Evolutionary conservation across 2,888 invertebrate genomes (phyloP), one percentile per base, ranked within the genome.

Genomic region (Nephrotoma flavescens): DNA sequence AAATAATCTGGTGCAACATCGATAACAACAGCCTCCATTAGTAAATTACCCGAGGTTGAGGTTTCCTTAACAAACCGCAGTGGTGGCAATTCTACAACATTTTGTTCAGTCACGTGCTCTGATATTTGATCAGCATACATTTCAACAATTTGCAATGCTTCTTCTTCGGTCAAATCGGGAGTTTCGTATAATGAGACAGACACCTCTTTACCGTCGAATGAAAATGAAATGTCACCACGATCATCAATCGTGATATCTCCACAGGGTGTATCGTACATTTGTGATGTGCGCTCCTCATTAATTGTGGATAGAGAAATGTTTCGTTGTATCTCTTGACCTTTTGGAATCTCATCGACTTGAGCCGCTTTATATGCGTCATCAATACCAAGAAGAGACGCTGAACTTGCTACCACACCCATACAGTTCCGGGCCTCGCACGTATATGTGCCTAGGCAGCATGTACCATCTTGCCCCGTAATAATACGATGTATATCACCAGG

Each of bases 111-210:
- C 86, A 97, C 95, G 90, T 97, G 96, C 92, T 97, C 97, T 0
- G 97, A 97, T 87, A 97, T 93, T 91, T 97, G 97, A 90, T 97
- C 97, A 0, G 97, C 97, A 90, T 97, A 97, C 97, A 97, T 97
- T 93, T 97, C 97, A 0, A 97, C 96, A 89, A 97, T 97, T 92
- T 97, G 96, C 45, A 97, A 92, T 0, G 97, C 97, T 92, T 97
- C 97, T 91, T 97, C 97, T 91, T 97, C 97, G 0, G 97, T 97
- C 86, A 97, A 92, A 92, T 97, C 97, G 0, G 97, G 97, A 0
- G 97, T 97, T 92, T 97, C 97, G 89, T 97, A 97, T 2, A 97
- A 92, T 4, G 97, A 97, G 0, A 97, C 96, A 0, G 97, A 97
- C 0, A 97, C 96, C 92, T 97, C 97, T 92, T 96, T 97, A 2